Base-by-base conservation (phyloP, 2,888 invertebrate genomes). In the Bombylius major region DNA sequence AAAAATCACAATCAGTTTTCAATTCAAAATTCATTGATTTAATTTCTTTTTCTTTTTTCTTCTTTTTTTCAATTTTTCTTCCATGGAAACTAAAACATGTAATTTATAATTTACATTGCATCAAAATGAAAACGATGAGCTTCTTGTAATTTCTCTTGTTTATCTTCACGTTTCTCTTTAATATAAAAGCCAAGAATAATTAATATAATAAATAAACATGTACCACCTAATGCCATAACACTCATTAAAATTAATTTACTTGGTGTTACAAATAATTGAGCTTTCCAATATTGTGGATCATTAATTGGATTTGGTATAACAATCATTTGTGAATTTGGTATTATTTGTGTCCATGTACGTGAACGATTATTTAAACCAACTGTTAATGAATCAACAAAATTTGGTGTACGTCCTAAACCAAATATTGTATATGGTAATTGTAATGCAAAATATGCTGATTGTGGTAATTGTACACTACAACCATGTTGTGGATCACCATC, bases 301-400 rank as follows among this genome's bases (percentile, higher is more conserved):
- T 80, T 77, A 1, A 84, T 80, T 7, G 91, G 93, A 67, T 83
- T 82, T 4, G 98, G 98, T 58, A 97, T 89, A 1, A 99, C 89
- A 44, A 97, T 89, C 73, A 99, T 87, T 74, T 99, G 97, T 1
- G 97, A 96, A 70, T 99, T 98, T 0, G 98, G 98, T 69, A 99
- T 97, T 54, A 96, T 86, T 71, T 93, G 93, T 0, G 86, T 84
- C 89, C 92, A 96, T 57, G 82, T 83, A 62, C 83, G 83, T 0
- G 78, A 82, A 65, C 79, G 78, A 56, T 82, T 80, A n/a, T 82
- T 83, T 51, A 88, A 73, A 9, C 92, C 90, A 4, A 95, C 90
- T 55, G 82, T 84, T 44, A 98, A 76, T 12, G 81, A 82, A 67
- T 98, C 97, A 0, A 99, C 90, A 76, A 98, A 99, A 76, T 99